phyloP scores from a whole-genome alignment of 2,888 invertebrate genomes.

The Hecatera dysodea region DNA sequence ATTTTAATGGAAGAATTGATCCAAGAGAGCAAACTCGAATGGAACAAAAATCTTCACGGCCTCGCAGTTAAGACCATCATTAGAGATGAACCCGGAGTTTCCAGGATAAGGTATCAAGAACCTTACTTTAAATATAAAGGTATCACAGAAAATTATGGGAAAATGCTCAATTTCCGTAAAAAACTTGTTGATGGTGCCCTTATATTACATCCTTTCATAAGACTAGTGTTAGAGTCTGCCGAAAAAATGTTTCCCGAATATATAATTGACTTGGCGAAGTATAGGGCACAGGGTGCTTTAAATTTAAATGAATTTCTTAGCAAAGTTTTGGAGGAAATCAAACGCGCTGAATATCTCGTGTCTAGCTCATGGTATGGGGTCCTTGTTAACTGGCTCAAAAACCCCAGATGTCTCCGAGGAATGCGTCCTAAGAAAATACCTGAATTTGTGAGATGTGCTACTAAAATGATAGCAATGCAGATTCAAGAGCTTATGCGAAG shows the following conservation, averaged over 20 bases:
- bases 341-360: slow-evolving; percentile 84
- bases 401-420: slow-evolving; percentile 85
- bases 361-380: slow-evolving; percentile 87
- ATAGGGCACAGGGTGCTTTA: slow-evolving; percentile 84
- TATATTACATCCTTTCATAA: slow-evolving; percentile 92
- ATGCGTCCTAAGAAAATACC: slow-evolving; percentile 82
- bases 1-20: slow-evolving; percentile 89
- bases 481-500: slow-evolving; percentile 93
- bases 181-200: slow-evolving; percentile 91
- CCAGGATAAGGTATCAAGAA: slow-evolving; percentile 86
- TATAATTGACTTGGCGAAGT: slow-evolving; percentile 89
- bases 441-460: slow-evolving; percentile 84
- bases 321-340: slow-evolving; percentile 83
- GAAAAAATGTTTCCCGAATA: slow-evolving; percentile 87
- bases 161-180: slow-evolving; percentile 90
- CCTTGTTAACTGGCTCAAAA: slow-evolving; percentile 87
- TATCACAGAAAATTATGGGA: slow-evolving; percentile 90
- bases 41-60: slow-evolving; percentile 91
- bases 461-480: slow-evolving; percentile 89
- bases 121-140: slow-evolving; percentile 92
- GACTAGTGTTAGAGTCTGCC: slow-evolving; percentile 90
- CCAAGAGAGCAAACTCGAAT: slow-evolving; percentile 90
- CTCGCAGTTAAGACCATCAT: slow-evolving; percentile 92
- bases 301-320: slow-evolving; percentile 78
- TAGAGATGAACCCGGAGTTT: slow-evolving; percentile 90